phyloP scores from a whole-genome alignment of 2,888 invertebrate species.

The Tortricodes alternella region DNA sequence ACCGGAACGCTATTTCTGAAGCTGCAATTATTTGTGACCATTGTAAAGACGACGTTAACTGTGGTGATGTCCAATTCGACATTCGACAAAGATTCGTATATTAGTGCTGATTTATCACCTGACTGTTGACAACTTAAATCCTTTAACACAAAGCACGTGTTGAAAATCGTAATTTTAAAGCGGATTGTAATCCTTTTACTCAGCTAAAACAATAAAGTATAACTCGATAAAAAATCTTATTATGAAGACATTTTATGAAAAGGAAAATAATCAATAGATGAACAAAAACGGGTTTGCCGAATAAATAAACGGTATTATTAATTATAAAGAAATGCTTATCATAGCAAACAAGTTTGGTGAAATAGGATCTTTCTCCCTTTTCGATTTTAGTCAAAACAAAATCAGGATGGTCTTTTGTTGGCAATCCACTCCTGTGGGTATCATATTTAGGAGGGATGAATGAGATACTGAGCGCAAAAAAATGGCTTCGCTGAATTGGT shows the following conservation, averaged over 20 bases:
- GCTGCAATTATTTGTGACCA: slow-evolving; percentile 6
- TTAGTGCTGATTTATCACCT: neutral
- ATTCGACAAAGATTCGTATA: neutral
- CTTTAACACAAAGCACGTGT: too few relatives aligned
- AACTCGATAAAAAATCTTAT: neutral
- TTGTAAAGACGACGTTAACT: neutral
- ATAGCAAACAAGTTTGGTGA: slow-evolving; percentile 62
- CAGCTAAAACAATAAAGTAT: too few relatives aligned
- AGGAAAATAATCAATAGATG: neutral
- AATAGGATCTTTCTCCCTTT: slow-evolving; percentile 63
- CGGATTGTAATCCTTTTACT: too few relatives aligned
- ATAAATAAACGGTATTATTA: slow-evolving; percentile 16
- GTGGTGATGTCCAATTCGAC: neutral
- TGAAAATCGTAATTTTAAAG: too few relatives aligned
- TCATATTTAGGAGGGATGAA: slow-evolving; percentile 69
- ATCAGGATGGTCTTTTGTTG: slow-evolving; percentile 75
- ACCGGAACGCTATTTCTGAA: slow-evolving; percentile 24
- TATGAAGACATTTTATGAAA: neutral
- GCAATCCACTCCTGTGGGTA: slow-evolving; percentile 73
- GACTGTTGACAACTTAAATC: too few relatives aligned
- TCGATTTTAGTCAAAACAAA: slow-evolving; percentile 80
- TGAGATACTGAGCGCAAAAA: slow-evolving; percentile 51
- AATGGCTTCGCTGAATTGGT: slow-evolving; percentile 17
- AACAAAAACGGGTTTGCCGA: neutral
- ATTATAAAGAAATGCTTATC: slow-evolving; percentile 31